Evolutionary conservation across 1,140 invertebrate species (phyloP).

Genomic region (Saccostrea glomerata): DNA sequence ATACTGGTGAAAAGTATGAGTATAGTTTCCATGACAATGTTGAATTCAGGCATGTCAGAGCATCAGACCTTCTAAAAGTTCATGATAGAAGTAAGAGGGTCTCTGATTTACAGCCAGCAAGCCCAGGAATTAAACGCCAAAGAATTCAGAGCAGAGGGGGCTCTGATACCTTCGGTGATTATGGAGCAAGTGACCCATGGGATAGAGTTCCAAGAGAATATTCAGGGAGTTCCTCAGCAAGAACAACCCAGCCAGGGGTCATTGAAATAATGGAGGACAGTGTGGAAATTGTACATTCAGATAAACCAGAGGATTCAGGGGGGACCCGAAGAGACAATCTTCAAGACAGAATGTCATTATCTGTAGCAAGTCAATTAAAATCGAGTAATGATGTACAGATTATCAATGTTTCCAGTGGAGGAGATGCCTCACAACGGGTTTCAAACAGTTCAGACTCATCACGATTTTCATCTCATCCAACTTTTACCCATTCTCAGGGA

Average conservation of each 20-base stretch:
- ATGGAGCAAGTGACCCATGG: slow-evolving; percentile 43
- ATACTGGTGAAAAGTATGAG: slow-evolving; percentile 37
- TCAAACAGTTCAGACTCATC: slow-evolving; percentile 21
- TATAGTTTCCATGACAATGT: slow-evolving; percentile 45
- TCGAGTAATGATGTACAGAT: slow-evolving; percentile 40
- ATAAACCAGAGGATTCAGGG: slow-evolving; percentile 45
- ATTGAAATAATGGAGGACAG: slow-evolving; percentile 51
- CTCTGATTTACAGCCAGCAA: slow-evolving; percentile 38
- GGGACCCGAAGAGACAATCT: background rate
- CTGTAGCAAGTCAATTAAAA: slow-evolving; percentile 49
- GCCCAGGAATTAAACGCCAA: slow-evolving; percentile 46
- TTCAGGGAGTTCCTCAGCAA: slow-evolving; percentile 3
- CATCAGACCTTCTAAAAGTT: slow-evolving; percentile 44
- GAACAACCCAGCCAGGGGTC: slow-evolving; percentile 39
- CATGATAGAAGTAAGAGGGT: slow-evolving; percentile 36
- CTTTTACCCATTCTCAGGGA: slow-evolving; percentile 16
- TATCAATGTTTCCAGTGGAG: slow-evolving; percentile 1
- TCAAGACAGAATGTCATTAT: slow-evolving; percentile 45
- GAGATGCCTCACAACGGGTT: background rate
- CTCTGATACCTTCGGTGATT: background rate
- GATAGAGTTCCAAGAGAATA: slow-evolving; percentile 43
- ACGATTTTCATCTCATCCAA: slow-evolving; percentile 19
- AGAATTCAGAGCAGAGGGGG: slow-evolving; percentile 32
- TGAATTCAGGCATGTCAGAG: slow-evolving; percentile 48
- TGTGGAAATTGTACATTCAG: slow-evolving; percentile 47